Base-by-base conservation (phyloP, 2,113 vertebrate genomes). In the Nycticryphes semicollaris region DNA sequence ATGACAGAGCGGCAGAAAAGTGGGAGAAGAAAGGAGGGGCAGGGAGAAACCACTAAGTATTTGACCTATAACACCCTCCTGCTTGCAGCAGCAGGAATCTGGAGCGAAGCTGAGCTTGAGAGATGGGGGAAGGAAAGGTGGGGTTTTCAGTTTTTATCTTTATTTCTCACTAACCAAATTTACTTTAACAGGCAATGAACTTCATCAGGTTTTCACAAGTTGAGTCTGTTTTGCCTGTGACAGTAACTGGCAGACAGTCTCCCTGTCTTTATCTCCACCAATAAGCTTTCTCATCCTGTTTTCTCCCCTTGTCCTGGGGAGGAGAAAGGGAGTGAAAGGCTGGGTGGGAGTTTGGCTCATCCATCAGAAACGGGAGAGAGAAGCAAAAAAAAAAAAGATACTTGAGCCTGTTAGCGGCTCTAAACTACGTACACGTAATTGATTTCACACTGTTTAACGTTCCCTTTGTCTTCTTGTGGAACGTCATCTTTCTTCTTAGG, bases 391-490 rank as follows among this genome's bases (percentile, higher is more conserved):
- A 43, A 14, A 43, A 43, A 43, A 13, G 12, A 23, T 24, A 47
- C 8, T 45, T 37, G 35, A 94, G 31, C n/a, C n/a, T 51, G 18
- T 64, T 82, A 74, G 15, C 27, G 70, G 67, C 37, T 60, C 28
- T 74, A 17, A 87, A 72, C 30, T 94, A 99, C 99, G 0, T 98
- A 99, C 99, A 99, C 99, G 1, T 99, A 99, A 96, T 98, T 99
- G 97, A 99, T 90, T 98, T 99, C 99, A 93, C 99, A 99, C 69
- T 98, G 98, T 93, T 99, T 99, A 90, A 99, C 99, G 5, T 99
- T 99, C 90, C 99, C 99, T 94, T 99, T 98, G 97, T 99, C 99
- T 97, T 99, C 99, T 53, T 99, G 99, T 33, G 99, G 98, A 88
- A 99, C 98, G 79, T 99, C 98, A 84, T 99, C 99, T 90, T 98